Evolutionary conservation across 2,888 invertebrate genomes (phyloP).

Genomic region (Melitaea athalia): DNA sequence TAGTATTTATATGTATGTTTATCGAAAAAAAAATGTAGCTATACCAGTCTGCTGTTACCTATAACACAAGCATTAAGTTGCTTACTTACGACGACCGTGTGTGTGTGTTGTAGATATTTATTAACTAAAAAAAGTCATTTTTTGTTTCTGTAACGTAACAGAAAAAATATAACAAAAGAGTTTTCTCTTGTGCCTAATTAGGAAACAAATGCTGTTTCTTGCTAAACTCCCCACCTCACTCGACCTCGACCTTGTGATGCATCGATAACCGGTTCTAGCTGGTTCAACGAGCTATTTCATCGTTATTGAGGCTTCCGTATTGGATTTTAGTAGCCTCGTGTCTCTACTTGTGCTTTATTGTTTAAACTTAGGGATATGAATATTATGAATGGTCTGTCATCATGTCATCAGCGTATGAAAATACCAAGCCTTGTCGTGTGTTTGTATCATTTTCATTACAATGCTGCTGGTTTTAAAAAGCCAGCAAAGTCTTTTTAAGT

Average conservation of each 20-base stretch:
- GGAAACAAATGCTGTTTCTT: neutral
- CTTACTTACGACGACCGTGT: too few species aligned
- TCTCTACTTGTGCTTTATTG: conserved; percentile 12
- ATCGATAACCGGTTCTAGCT: conserved; percentile 28
- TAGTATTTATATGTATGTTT: too few species aligned
- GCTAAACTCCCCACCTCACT: conserved; percentile 15
- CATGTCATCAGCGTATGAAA: neutral
- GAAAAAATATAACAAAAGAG: neutral
- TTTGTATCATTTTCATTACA: too few species aligned
- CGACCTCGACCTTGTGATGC: conserved; percentile 34
- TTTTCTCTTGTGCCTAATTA: neutral
- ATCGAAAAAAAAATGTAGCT: too few species aligned
- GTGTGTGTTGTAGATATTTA: too few species aligned
- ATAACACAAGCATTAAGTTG: too few species aligned
- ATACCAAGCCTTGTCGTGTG: too few species aligned
- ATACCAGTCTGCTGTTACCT: too few species aligned
- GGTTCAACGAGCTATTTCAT: conserved; percentile 34
- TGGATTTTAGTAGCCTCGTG: conserved; percentile 20
- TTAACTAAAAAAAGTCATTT: neutral
- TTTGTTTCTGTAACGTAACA: neutral
- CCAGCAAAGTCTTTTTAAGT: too few species aligned
- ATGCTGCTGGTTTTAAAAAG: too few species aligned
- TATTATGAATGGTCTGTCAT: neutral
- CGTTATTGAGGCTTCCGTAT: conserved; percentile 28
- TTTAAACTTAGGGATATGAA: neutral